Evolutionary conservation across 2,888 invertebrate genomes (phyloP), one percentile per base, ranked within the genome.

Genomic region (Epirrhoe alternata): DNA sequence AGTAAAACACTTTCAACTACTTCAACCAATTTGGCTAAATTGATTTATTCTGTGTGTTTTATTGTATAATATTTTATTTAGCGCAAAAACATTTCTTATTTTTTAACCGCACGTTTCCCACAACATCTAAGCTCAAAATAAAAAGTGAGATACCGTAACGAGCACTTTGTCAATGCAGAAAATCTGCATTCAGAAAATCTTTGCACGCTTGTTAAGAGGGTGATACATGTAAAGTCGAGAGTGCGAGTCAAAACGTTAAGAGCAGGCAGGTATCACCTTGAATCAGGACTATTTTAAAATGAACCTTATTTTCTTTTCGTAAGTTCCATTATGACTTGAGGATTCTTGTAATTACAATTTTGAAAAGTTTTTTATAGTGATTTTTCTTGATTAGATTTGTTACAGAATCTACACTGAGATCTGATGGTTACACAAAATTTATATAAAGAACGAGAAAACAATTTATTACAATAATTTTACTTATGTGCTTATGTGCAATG

Each of bases 181-280:
- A 74, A 77, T 72, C 70, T 68, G 81, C 75, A 79, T 78, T 78
- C 77, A 80, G 70, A 75, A 71, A 79, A 80, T 75, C 74, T 75
- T 74, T 75, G 73, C 75, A 60, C 68, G 79, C 78, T 81, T 77
- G 74, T 81, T 81, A 82, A 77, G 77, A 68, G 70, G 70, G 79
- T 79, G 79, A 81, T 83, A 82, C 79, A 82, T 80, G 76, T 71
- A 76, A 71, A 77, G 78, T 76, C 50, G 72, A 70, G 78, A 79
- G 82, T 77, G 77, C 80, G 77, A 82, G 81, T 83, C 76, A 79
- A 80, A 83, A 85, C 77, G 76, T 82, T 77, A 59, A 30, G 38
- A 52, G 38, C 35, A 14, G 3, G 30, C 59, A 16, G 51, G 14
- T 24, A 59, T 59, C 59, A 52, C 59, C 42, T 51, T 38, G 2